phyloP scores from a whole-genome alignment of 1,140 invertebrate genomes.

The Cheumatopsyche charites region DNA sequence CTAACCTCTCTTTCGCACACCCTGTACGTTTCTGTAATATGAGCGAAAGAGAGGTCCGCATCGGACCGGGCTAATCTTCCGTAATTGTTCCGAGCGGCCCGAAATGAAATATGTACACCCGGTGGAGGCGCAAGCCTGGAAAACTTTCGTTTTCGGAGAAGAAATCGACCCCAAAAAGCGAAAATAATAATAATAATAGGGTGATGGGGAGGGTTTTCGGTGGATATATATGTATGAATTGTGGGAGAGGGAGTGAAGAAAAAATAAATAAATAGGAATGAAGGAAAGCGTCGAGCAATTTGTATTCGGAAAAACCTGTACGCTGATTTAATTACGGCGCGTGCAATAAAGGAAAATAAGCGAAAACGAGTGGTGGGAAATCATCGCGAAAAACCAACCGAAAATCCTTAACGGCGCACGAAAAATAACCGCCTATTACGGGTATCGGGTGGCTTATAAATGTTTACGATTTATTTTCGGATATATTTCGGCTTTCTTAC shows the following conservation, averaged over 20 bases:
- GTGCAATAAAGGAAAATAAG: slow-evolving; percentile 32
- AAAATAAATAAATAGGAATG: not conserved
- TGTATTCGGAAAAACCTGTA: slow-evolving; percentile 39
- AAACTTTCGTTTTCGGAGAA: slow-evolving; percentile 7
- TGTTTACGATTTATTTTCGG: no score
- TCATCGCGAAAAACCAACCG: slow-evolving; percentile 8
- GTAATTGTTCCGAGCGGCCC: slow-evolving; percentile 45
- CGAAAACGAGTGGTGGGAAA: slow-evolving; percentile 25
- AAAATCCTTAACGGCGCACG: slow-evolving; percentile 24
- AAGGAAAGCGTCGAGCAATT: slow-evolving; percentile 34
- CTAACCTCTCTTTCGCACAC: slow-evolving; percentile 13
- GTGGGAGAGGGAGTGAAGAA: not conserved
- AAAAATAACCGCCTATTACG: slow-evolving; percentile 21
- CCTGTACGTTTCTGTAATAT: not conserved
- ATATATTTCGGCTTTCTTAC: no score
- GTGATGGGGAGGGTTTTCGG: not conserved
- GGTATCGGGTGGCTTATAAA: no score
- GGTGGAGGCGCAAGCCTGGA: slow-evolving; percentile 26
- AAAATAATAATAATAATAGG: not conserved
- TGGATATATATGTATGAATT: not conserved
- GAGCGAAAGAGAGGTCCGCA: slow-evolving; percentile 29
- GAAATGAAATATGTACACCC: slow-evolving; percentile 45
- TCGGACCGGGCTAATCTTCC: slow-evolving; percentile 42
- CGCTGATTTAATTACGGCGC: slow-evolving; percentile 36
- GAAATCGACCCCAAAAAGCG: not conserved